phyloP scores from a whole-genome alignment of 1,140 invertebrate genomes.

The Bombus cullumanus region DNA sequence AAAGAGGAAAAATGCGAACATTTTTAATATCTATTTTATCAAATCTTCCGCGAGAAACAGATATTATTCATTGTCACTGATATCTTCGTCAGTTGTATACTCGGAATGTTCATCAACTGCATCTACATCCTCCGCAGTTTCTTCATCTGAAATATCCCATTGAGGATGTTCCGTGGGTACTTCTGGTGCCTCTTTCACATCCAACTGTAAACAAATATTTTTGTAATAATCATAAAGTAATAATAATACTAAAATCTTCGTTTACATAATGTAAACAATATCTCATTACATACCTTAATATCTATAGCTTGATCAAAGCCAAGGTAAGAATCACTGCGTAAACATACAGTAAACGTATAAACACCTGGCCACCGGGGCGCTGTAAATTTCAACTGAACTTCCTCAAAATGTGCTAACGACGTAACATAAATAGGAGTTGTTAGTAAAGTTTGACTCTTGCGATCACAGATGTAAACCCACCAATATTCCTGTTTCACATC shows the following conservation, averaged over 20 bases:
- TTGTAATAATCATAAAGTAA: neutral
- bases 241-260: slow-evolving; percentile 10
- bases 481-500: slow-evolving; percentile 99
- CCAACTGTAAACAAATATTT: slow-evolving; percentile 85
- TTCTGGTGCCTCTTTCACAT: slow-evolving; percentile 97
- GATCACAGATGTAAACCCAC: slow-evolving; percentile 99
- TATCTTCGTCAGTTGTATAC: slow-evolving; percentile 88
- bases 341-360: slow-evolving; percentile 96
- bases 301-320: slow-evolving; percentile 95
- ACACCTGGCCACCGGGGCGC: slow-evolving; percentile 96
- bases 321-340: slow-evolving; percentile 96
- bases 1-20: slow-evolving; percentile 63
- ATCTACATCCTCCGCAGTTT: slow-evolving; percentile 91
- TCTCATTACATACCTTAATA: slow-evolving; percentile 87
- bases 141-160: slow-evolving; percentile 97
- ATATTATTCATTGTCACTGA: slow-evolving; percentile 84
- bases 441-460: slow-evolving; percentile 94
- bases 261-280: neutral
- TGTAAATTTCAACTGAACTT: slow-evolving; percentile 96
- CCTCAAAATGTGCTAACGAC: slow-evolving; percentile 89
- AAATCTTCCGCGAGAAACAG: slow-evolving; percentile 49
- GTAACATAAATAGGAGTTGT: slow-evolving; percentile 97
- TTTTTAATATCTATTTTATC: slow-evolving; percentile 56
- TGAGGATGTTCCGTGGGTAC: slow-evolving; percentile 96
- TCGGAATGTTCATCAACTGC: slow-evolving; percentile 87